These are phyloP conservation scores for Hydra vulgaris DNA, from an alignment of 30 jellyfish, hydroid and myxozoan genomes.

Conservation along the genomic window DNA sequence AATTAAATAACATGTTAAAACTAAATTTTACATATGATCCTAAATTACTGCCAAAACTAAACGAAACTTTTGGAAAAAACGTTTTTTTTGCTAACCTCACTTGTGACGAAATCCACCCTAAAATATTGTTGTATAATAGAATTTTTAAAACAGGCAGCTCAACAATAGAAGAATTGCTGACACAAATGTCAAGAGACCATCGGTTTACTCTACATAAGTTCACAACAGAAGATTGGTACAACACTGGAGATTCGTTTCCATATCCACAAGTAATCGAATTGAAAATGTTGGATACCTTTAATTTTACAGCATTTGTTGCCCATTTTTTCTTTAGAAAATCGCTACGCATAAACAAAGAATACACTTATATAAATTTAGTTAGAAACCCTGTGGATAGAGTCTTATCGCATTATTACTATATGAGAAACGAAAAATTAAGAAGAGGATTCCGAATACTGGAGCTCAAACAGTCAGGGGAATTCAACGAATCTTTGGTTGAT, in stretches of 20 bases:
- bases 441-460: slow-evolving; percentile 52
- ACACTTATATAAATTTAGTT: slow-evolving; percentile 67
- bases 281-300: slow-evolving; percentile 3
- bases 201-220: slow-evolving; percentile 23
- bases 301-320: slow-evolving; percentile 35
- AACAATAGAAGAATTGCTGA: slow-evolving; percentile 37
- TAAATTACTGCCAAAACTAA: neutral
- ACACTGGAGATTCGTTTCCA: slow-evolving; percentile 72
- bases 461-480: slow-evolving; percentile 45
- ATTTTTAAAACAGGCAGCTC: slow-evolving; percentile 86
- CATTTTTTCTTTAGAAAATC: slow-evolving; percentile 61
- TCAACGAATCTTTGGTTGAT: slow-evolving; percentile 55
- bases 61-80: neutral
- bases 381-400: slow-evolving; percentile 76
- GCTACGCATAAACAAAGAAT: slow-evolving; percentile 21
- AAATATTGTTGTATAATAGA: slow-evolving; percentile 53
- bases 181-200: slow-evolving; percentile 13
- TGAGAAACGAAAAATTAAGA: slow-evolving; percentile 50
- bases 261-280: slow-evolving; percentile 65
- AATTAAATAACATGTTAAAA: neutral
- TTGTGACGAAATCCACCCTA: slow-evolving; percentile 50
- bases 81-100: slow-evolving; percentile 24
- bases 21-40: neutral
- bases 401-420: slow-evolving; percentile 59
- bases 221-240: slow-evolving; percentile 91